These are phyloP conservation scores for Ophion ventricosus DNA, from an alignment of 2,888 invertebrate species.

Conservation along the genomic window DNA sequence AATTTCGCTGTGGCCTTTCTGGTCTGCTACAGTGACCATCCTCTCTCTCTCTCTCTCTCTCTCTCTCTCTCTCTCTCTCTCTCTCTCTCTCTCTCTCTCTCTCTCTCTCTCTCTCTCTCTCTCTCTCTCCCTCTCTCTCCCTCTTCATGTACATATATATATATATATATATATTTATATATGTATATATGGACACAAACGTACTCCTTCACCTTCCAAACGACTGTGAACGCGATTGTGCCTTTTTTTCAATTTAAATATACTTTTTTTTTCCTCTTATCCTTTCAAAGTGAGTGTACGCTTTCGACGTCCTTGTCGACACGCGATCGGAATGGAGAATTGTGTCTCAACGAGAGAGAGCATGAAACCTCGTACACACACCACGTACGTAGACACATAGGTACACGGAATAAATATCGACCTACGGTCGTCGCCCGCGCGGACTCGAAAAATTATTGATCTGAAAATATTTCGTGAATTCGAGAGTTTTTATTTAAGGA, in stretches of 20 bases:
- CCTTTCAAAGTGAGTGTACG: slow-evolving; percentile 49
- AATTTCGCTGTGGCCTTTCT: slow-evolving; percentile 61
- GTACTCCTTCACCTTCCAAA: slow-evolving; percentile 28
- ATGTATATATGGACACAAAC: slow-evolving; percentile 21
- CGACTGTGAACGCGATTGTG: slow-evolving; percentile 38
- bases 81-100: no score
- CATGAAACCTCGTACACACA: slow-evolving; percentile 38
- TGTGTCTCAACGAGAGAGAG: slow-evolving; percentile 34
- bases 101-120: no score
- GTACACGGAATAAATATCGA: slow-evolving; percentile 44
- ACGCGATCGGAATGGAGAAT: slow-evolving; percentile 66
- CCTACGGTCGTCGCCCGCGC: slow-evolving; percentile 10
- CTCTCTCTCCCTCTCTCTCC: slow-evolving; percentile 22
- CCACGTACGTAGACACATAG: slow-evolving; percentile 21
- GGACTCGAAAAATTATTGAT: neutral
- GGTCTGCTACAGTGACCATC: slow-evolving; percentile 55
- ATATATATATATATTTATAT: neutral
- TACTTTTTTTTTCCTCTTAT: slow-evolving; percentile 34
- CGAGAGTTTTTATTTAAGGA: no score
- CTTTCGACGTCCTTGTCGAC: slow-evolving; percentile 65
- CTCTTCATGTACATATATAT: neutral
- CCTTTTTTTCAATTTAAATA: slow-evolving; percentile 29
- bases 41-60: slow-evolving; percentile 35
- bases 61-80: neutral
- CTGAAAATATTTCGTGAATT: neutral